Conservation (phyloP, 1,140 invertebrate genomes). For the Bombus waltoni region DNA sequence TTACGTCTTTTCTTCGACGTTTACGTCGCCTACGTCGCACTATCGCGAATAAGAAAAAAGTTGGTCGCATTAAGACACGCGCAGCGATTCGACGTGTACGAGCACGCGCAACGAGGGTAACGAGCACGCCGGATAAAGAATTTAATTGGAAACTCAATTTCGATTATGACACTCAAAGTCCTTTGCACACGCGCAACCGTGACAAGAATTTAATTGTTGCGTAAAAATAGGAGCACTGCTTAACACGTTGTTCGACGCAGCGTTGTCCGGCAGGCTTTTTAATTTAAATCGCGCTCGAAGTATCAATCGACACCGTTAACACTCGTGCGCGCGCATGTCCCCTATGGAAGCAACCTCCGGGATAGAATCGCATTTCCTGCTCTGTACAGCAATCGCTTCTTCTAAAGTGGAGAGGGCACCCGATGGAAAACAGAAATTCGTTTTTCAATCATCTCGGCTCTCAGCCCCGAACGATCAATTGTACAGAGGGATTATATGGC, state of each 20-base stretch:
- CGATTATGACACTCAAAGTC: slow-evolving; percentile 44
- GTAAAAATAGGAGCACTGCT: slow-evolving; percentile 14
- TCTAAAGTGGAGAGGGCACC: neutral
- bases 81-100: neutral
- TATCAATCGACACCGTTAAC: slow-evolving; percentile 20
- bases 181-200: slow-evolving; percentile 40
- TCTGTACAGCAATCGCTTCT: neutral
- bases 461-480: slow-evolving; percentile 1
- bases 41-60: neutral
- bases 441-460: slow-evolving; percentile 15
- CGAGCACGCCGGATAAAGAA: slow-evolving; percentile 31
- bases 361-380: slow-evolving; percentile 2
- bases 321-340: neutral
- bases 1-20: neutral
- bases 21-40: neutral
- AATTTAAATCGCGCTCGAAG: slow-evolving; percentile 12
- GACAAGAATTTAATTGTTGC: slow-evolving; percentile 52
- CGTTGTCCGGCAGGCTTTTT: neutral
- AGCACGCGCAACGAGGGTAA: slow-evolving; percentile 14
- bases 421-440: neutral
- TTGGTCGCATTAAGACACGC: neutral
- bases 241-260: slow-evolving; percentile 27
- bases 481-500: neutral
- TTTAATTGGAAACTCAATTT: slow-evolving; percentile 48
- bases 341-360: neutral